Evolutionary conservation across 2,888 invertebrate species (phyloP), one percentile per base, ranked within the genome.

Genomic region (Hirtodrosophila trivittata): DNA sequence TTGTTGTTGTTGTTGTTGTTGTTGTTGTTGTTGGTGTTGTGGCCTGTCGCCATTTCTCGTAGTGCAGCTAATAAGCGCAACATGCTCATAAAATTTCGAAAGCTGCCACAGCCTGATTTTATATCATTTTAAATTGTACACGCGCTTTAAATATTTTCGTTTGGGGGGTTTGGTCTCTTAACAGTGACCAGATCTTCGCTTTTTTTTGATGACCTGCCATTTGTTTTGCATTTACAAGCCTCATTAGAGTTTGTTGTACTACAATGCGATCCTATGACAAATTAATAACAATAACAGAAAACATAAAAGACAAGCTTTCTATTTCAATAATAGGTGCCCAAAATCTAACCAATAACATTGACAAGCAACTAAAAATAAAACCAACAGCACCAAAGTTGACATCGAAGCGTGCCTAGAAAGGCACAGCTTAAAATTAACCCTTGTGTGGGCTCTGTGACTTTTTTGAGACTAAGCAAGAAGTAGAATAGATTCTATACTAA

Each of bases 31-130:
- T 59, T 63, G 58, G 16, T 64, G 57, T 66, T 76, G 74, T 69
- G 75, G 75, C 70, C 75, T 87, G 83, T 86, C 87, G 86, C 87
- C 78, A 85, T 80, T 80, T 85, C 87, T 86, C 83, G 87, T 70
- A 57, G 63, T 55, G 67, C 62, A 49, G 77, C 84, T 86, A 77
- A 78, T 80, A 80, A 77, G 87, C 75, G 73, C 81, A 75, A 86
- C 86, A 80, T 71, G 84, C 83, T 86, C 81, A 83, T 80, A 80
- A 80, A 80, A 83, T 78, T 85, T 80, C 80, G 86, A 80, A 80
- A 83, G 71, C 81, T 60, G 74, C 77, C 77, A 60, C 67, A 57
- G 58, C 64, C 69, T 66, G 83, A 81, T 82, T 81, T 75, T 74
- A 73, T 76, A 67, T 76, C 67, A 66, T 71, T 82, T 75, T 70